Conservation (phyloP, 2,113 vertebrate species). For the Bagarius yarrelli region DNA sequence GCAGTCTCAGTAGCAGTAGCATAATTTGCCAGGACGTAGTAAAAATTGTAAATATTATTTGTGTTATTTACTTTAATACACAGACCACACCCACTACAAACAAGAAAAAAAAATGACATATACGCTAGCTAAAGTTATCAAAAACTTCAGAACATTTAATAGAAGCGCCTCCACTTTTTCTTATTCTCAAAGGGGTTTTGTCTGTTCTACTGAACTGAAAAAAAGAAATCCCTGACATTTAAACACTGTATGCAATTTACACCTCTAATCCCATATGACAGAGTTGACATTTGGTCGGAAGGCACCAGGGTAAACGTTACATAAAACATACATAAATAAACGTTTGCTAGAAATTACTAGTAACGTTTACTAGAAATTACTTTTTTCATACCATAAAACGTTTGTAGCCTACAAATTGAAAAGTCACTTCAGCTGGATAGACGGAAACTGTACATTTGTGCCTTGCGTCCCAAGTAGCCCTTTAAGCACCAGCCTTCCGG, state of each 20-base stretch:
- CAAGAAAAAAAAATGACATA: too few relatives aligned
- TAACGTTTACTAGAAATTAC: background rate
- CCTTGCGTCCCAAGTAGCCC: conserved; percentile 19
- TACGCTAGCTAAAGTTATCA: too few relatives aligned
- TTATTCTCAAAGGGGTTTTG: too few relatives aligned
- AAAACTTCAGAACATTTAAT: too few relatives aligned
- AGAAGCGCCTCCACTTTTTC: too few relatives aligned
- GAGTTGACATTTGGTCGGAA: background rate
- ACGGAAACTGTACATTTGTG: background rate
- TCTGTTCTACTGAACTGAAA: background rate
- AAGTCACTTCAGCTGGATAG: background rate
- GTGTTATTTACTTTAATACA: too few relatives aligned
- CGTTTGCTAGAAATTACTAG: background rate
- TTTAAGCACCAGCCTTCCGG: conserved; percentile 27
- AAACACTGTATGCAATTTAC: background rate
- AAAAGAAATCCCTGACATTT: background rate
- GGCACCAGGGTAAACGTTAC: background rate
- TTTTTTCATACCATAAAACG: background rate
- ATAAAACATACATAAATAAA: background rate
- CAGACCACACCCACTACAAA: too few relatives aligned
- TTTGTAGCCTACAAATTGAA: too few relatives aligned
- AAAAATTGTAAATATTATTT: too few relatives aligned
- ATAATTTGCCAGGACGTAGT: too few relatives aligned
- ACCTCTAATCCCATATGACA: too few relatives aligned
- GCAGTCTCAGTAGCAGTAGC: too few relatives aligned